These are phyloP conservation scores for Ormyrus labotus DNA, from an alignment of 2,888 invertebrate genomes.

Conservation along the genomic window DNA sequence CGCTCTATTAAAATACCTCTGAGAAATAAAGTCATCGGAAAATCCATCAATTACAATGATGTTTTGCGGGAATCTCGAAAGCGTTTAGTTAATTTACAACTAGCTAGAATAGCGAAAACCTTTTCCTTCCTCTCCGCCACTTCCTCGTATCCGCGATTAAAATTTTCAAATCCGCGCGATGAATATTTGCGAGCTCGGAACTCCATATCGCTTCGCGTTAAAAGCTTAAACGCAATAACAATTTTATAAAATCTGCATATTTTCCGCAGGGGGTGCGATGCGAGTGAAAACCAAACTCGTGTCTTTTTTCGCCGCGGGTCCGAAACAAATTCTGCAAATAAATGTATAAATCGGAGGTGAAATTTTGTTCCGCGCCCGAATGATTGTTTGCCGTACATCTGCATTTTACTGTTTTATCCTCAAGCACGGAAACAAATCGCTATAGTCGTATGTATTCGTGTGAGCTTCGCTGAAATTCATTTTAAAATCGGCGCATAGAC, in stretches of 20 bases:
- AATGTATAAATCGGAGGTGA: constrained; percentile 32
- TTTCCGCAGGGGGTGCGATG: neutral
- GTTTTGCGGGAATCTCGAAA: too few species aligned
- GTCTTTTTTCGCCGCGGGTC: neutral
- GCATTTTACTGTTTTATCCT: constrained; percentile 39
- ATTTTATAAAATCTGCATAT: constrained; percentile 31
- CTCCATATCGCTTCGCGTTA: constrained; percentile 9
- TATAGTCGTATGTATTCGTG: neutral
- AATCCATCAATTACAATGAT: too few species aligned
- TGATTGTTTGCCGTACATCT: constrained; percentile 39
- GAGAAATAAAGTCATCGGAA: too few species aligned
- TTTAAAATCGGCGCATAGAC: constrained; percentile 33
- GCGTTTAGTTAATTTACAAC: too few species aligned
- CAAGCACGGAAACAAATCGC: constrained; percentile 40
- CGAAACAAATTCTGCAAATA: constrained; percentile 35
- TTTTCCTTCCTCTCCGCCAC: too few species aligned
- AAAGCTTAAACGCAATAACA: constrained; percentile 29
- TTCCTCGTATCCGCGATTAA: too few species aligned
- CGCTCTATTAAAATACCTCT: too few species aligned
- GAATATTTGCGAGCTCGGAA: too few species aligned
- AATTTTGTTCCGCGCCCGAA: constrained; percentile 24
- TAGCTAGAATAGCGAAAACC: too few species aligned
- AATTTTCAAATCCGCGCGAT: too few species aligned
- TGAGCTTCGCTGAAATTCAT: constrained; percentile 33
- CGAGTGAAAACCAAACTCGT: neutral